Base-by-base conservation (phyloP, 2,113 vertebrate species). In the Chaenocephalus aceratus region DNA sequence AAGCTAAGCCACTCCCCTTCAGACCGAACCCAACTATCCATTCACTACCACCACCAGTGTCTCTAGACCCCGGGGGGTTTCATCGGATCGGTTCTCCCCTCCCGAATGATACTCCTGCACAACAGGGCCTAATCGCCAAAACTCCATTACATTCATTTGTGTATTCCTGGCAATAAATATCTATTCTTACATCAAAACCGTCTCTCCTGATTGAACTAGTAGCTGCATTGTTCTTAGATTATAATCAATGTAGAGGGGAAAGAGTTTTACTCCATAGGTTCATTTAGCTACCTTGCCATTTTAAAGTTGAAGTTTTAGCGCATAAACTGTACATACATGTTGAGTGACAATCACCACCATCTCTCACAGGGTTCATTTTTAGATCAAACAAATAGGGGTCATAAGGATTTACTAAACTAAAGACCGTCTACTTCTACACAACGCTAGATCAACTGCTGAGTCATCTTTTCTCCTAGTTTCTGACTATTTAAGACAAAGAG, bases 371-470 rank as follows among this genome's bases (percentile, higher is more conserved):
- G 10, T 44, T 69, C n/a, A 49, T 11, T 26, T 41, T 53, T 62
- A 57, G 51, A 34, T 67, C 62, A 18, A 61, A 53, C n/a, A 57
- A 36, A 51, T 44, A 7, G 53, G 1, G 18, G 21, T 54, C 36
- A 62, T 36, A 6, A 36, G 4, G 36, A 36, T 36, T 36, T 36
- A 48, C 83, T 59, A 80, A 77, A 78, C 80, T 76, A 72, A 0
- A n/a, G 16, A 49, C 51, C 1, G 52, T 73, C 63, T 84, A 86
- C 48, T 36, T 72, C 75, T 62, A 73, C 4, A 59, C n/a, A 51
- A 66, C 4, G 2, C 82, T 51, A 64, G 8, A 64, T 16, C 9
- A 18, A 56, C 23, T 36, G 65, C 36, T 65, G 6, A 49, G 57
- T 56, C 63, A 70, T 60, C 48, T 23, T 71, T 16, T 14, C 41